Evolutionary conservation across 2,888 invertebrate genomes (phyloP).

Genomic region (Ametastegia equiseti): DNA sequence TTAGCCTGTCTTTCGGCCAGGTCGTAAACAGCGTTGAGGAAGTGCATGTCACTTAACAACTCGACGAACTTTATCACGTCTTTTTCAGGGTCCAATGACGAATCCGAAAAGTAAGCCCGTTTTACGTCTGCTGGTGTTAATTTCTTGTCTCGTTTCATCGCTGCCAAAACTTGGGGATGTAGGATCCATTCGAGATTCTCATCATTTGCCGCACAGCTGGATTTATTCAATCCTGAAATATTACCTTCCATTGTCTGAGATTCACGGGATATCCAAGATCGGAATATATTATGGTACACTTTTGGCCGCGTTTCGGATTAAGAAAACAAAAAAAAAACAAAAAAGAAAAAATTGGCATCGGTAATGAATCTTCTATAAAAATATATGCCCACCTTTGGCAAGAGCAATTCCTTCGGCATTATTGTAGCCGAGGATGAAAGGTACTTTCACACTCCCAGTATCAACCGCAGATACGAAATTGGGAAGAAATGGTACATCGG

Average conservation of each 20-base stretch:
- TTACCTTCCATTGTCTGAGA: too few relatives aligned
- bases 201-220: constrained; percentile 51
- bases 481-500: constrained; percentile 62
- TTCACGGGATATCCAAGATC: too few relatives aligned
- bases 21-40: constrained; percentile 61
- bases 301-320: too few relatives aligned
- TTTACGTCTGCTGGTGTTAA: constrained; percentile 58
- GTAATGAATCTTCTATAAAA: background rate
- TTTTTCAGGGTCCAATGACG: constrained; percentile 52
- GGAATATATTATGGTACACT: too few relatives aligned
- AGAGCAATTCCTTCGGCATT: constrained; percentile 59
- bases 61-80: constrained; percentile 54
- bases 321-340: too few relatives aligned
- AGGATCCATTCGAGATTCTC: constrained; percentile 53
- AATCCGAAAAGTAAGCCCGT: constrained; percentile 61
- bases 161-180: background rate
- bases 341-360: background rate
- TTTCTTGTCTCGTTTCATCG: constrained; percentile 37
- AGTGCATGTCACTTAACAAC: constrained; percentile 60
- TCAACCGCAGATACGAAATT: constrained; percentile 52
- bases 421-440: constrained; percentile 64
- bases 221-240: constrained; percentile 50
- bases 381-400: background rate
- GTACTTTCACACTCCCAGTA: constrained; percentile 60
- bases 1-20: constrained; percentile 58